A percentile compares a stretch with the other conserved stretches of the same genome.
These are phyloP conservation scores for Halcyon leucocephala DNA, from an alignment of 2,797 vertebrate species.

Conservation along the genomic window DNA sequence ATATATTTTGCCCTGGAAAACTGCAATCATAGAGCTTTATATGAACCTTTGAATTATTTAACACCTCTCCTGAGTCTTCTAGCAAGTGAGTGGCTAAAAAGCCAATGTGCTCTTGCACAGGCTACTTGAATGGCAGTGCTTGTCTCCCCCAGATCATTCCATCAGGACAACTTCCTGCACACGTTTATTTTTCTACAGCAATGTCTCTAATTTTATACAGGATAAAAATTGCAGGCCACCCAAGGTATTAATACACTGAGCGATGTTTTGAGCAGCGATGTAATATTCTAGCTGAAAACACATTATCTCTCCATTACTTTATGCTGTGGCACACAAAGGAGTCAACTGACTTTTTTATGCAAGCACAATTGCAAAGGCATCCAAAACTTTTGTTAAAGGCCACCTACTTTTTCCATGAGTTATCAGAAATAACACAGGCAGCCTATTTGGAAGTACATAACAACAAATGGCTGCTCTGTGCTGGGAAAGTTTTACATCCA, in stretches of 20 bases:
- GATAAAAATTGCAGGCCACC: background rate
- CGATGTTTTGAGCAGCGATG: slow-evolving; percentile 15
- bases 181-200: slow-evolving; percentile 2
- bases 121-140: background rate
- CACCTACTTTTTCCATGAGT: background rate
- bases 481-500: slow-evolving; percentile 1
- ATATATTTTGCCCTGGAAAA: background rate
- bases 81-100: background rate
- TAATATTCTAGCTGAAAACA: slow-evolving; percentile 33
- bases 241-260: slow-evolving; percentile 1
- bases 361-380: background rate
- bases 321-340: background rate
- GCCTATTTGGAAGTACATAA: background rate
- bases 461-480: background rate
- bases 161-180: background rate
- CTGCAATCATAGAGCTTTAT: background rate
- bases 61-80: background rate
- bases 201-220: background rate
- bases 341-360: background rate
- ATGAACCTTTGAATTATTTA: background rate
- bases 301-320: background rate
- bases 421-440: slow-evolving; percentile 27
- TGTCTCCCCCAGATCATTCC: background rate
- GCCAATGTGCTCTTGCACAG: background rate
- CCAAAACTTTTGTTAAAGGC: background rate